Evolutionary conservation across 2,113 vertebrate genomes (phyloP).

Genomic region (Thamnophis sirtalis): DNA sequence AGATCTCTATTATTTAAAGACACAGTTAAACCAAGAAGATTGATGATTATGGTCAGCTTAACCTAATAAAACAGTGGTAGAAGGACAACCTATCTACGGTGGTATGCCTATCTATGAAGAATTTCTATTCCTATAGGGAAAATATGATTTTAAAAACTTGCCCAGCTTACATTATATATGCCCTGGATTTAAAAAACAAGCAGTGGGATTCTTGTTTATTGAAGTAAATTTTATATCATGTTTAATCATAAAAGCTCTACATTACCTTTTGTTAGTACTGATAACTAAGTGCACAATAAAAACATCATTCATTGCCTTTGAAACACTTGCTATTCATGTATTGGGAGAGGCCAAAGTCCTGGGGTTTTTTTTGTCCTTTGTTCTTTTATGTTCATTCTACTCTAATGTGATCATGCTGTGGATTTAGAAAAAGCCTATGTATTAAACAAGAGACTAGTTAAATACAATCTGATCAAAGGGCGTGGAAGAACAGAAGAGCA

Average conservation of each 20-base stretch:
- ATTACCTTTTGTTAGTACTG: constrained; percentile 35
- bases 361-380: constrained; percentile 13
- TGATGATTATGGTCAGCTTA: neutral
- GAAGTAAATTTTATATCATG: constrained; percentile 36
- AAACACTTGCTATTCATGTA: constrained; percentile 44
- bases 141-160: neutral
- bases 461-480: constrained; percentile 63
- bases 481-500: constrained; percentile 46
- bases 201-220: constrained; percentile 16
- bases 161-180: neutral
- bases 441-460: constrained; percentile 65
- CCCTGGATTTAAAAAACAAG: constrained; percentile 36
- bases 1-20: neutral
- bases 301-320: constrained; percentile 27
- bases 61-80: neutral
- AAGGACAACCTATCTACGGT: neutral
- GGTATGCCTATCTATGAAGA: neutral
- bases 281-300: constrained; percentile 33
- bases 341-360: constrained; percentile 46
- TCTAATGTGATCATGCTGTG: constrained; percentile 59
- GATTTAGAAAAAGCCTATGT: constrained; percentile 32
- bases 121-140: neutral
- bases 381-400: constrained; percentile 62
- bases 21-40: neutral
- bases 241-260: constrained; percentile 4